phyloP scores from a whole-genome alignment of 2,797 vertebrate species.

The Sarcoramphus papa region DNA sequence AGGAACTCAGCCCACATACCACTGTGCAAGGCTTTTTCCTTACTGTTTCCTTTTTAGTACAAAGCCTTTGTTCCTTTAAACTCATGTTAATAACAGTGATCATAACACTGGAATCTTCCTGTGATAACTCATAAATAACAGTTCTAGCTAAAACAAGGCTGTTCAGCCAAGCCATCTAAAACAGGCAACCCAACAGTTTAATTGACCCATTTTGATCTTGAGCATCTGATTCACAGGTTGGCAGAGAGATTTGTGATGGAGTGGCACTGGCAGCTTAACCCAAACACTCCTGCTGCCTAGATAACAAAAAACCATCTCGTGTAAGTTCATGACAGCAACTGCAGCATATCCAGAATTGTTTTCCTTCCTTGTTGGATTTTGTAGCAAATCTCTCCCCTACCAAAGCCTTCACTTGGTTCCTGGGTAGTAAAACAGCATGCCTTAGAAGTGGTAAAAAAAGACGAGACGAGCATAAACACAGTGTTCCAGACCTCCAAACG shows the following conservation, averaged over 20 bases:
- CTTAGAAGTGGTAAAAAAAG: neutral
- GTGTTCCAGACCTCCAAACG: constrained; percentile 13
- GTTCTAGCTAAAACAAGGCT: neutral
- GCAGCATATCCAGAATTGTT: neutral
- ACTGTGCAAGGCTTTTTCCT: neutral
- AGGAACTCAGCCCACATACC: constrained; percentile 8
- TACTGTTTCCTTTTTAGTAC: constrained; percentile 26
- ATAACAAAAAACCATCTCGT: constrained; percentile 25
- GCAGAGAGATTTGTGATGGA: constrained; percentile 28
- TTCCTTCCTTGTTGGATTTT: neutral
- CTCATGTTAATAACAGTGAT: neutral
- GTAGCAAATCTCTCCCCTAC: neutral
- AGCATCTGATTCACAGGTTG: neutral
- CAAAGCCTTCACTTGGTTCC: neutral
- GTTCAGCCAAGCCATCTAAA: constrained; percentile 3
- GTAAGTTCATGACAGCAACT: constrained; percentile 28
- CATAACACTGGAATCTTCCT: neutral
- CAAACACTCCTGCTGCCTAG: constrained; percentile 53
- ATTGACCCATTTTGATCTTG: neutral
- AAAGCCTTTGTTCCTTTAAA: constrained; percentile 40
- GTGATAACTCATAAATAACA: neutral
- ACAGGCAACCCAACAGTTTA: neutral
- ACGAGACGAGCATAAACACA: neutral
- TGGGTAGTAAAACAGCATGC: neutral
- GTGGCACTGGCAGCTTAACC: constrained; percentile 48